Evolutionary conservation across 2,113 vertebrate species (phyloP).

Genomic region (Trematocara marginatum): DNA sequence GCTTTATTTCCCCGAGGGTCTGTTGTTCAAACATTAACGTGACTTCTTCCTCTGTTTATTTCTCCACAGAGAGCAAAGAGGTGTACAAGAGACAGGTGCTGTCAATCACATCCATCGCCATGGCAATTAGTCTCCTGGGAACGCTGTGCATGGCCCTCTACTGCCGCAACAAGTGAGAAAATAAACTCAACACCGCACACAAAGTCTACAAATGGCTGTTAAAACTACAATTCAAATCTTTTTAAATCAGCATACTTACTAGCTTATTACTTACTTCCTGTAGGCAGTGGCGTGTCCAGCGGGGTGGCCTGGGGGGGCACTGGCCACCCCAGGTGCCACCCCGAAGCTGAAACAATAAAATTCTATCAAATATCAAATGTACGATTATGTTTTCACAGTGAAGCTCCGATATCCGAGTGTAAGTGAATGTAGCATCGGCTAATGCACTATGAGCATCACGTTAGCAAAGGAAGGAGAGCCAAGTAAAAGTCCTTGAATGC

Average conservation of each 20-base stretch:
- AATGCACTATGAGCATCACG: no score
- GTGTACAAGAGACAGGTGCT: slow-evolving; percentile 96
- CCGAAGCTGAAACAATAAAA: no score
- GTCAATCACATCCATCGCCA: slow-evolving; percentile 92
- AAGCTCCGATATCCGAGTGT: no score
- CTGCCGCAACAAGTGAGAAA: slow-evolving; percentile 90
- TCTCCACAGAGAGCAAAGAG: slow-evolving; percentile 89
- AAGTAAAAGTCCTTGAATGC: no score
- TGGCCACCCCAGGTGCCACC: no score
- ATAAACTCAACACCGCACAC: neutral
- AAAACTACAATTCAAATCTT: neutral
- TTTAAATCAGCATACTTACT: neutral
- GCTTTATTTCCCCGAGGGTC: neutral
- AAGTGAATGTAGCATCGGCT: no score
- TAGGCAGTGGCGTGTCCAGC: neutral
- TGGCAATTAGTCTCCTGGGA: slow-evolving; percentile 92
- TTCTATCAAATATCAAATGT: no score
- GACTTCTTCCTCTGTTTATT: slow-evolving; percentile 17
- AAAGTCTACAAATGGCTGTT: neutral
- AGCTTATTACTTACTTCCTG: neutral
- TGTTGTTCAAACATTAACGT: slow-evolving; percentile 32
- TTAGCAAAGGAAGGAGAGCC: no score
- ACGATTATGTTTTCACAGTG: no score
- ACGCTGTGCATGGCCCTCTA: slow-evolving; percentile 92
- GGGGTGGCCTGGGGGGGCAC: no score